Conservation (phyloP, 2,888 invertebrate species). For the Hedya salicella region DNA sequence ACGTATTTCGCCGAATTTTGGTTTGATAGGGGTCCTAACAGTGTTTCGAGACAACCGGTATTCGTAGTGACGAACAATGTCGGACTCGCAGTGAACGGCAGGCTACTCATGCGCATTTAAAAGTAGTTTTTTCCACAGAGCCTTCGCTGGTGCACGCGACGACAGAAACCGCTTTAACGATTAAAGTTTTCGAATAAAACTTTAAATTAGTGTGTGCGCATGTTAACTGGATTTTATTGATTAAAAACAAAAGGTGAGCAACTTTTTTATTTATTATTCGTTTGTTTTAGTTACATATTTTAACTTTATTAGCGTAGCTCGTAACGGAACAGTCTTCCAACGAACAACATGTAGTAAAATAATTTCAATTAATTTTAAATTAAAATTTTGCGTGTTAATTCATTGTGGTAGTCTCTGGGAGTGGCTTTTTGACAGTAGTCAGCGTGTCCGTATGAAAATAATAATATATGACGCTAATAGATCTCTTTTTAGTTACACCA, state of each 20-base stretch:
- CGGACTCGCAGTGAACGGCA: slow-evolving; percentile 48
- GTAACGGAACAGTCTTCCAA: too few relatives aligned
- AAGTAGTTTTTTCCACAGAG: slow-evolving; percentile 52
- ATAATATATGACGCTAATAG: too few relatives aligned
- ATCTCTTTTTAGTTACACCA: too few relatives aligned
- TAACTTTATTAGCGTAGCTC: too few relatives aligned
- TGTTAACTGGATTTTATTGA: slow-evolving; percentile 20
- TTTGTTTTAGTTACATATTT: not conserved
- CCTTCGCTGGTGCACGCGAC: slow-evolving; percentile 53
- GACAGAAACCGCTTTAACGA: slow-evolving; percentile 12
- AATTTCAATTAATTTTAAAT: too few relatives aligned
- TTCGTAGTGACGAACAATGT: slow-evolving; percentile 15
- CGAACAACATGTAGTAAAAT: too few relatives aligned
- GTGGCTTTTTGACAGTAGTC: too few relatives aligned
- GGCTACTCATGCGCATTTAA: slow-evolving; percentile 43
- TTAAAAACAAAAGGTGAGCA: slow-evolving; percentile 19
- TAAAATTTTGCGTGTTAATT: too few relatives aligned
- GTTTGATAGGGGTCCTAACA: slow-evolving; percentile 3
- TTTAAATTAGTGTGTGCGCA: slow-evolving; percentile 27
- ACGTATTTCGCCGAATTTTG: slow-evolving; percentile 15
- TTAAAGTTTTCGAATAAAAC: slow-evolving; percentile 18
- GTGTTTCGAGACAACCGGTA: slow-evolving; percentile 19
- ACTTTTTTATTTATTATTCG: not conserved
- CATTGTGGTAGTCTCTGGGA: too few relatives aligned
- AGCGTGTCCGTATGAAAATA: too few relatives aligned